A percentile compares a stretch with the other conserved stretches of the same genome.
Evolutionary conservation across 2,888 invertebrate genomes (phyloP).

Genomic region (Cancer borealis): DNA sequence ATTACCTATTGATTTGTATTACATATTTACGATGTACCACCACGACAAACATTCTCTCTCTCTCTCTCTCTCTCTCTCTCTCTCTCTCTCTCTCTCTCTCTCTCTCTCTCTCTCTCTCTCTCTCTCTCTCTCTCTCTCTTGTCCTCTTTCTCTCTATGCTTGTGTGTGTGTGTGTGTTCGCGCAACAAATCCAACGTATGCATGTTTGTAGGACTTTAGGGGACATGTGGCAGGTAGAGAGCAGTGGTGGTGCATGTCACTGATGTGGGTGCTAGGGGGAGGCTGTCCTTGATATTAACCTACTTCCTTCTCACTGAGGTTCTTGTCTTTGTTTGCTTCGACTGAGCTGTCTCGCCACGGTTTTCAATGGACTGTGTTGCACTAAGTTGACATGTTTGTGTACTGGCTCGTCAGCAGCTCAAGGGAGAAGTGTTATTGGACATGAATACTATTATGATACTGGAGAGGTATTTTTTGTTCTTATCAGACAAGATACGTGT

Average conservation of each 20-base stretch:
- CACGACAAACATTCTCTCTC: background rate
- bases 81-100: constrained; percentile 61
- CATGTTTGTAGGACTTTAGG: background rate
- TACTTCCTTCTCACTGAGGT: constrained; percentile 39
- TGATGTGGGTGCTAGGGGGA: background rate
- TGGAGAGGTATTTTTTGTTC: background rate
- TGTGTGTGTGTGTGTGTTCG: background rate
- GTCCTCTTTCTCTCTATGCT: background rate
- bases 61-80: constrained; percentile 52
- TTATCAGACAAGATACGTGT: background rate
- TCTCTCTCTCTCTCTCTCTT: constrained; percentile 53
- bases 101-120: constrained; percentile 54
- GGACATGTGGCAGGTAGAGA: background rate
- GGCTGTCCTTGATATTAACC: constrained; percentile 57
- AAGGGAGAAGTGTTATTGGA: background rate
- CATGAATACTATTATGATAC: background rate
- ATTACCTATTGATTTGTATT: constrained; percentile 32
- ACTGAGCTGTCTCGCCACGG: background rate
- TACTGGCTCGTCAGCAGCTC: background rate
- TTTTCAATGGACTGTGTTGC: background rate
- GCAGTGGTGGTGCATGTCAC: background rate
- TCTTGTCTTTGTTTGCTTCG: background rate
- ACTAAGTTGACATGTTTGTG: no score
- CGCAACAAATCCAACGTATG: no score
- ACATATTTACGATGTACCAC: background rate